Evolutionary conservation across 2,888 invertebrate species (phyloP).

Genomic region (Amphipoea oculea): DNA sequence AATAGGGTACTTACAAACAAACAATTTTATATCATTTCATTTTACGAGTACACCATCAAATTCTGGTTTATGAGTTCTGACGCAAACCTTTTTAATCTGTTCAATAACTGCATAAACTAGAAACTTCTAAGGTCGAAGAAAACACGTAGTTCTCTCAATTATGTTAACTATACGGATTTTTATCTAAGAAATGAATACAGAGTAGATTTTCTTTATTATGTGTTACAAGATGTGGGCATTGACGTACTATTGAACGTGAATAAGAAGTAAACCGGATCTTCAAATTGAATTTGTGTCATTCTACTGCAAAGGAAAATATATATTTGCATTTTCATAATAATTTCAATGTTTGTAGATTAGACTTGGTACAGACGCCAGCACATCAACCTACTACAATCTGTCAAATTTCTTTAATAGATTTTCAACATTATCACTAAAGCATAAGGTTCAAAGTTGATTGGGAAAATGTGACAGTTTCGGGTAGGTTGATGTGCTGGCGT

Average conservation of each 20-base stretch:
- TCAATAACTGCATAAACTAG: conserved; percentile 19
- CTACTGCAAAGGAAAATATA: not conserved
- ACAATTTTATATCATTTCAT: conserved; percentile 56
- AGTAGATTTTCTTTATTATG: not conserved
- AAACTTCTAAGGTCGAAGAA: conserved; percentile 28
- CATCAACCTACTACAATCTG: no score
- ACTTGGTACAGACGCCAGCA: no score
- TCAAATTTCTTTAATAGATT: no score
- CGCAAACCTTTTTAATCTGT: conserved; percentile 49
- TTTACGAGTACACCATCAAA: conserved; percentile 55
- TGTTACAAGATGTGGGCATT: not conserved
- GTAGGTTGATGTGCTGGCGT: no score
- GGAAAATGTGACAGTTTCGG: no score
- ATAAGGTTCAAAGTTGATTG: no score
- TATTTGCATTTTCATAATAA: no score
- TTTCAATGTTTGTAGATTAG: no score
- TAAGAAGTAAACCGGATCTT: not conserved
- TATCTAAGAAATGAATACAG: not conserved
- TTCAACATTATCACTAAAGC: no score
- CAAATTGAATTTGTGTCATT: not conserved
- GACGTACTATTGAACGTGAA: not conserved
- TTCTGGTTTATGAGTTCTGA: conserved; percentile 48
- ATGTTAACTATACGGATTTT: conserved; percentile 6
- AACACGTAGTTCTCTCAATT: conserved; percentile 15
- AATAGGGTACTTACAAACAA: conserved; percentile 47